Conservation (phyloP, 2,888 invertebrate genomes). For the Acanthoscelides obtectus region DNA sequence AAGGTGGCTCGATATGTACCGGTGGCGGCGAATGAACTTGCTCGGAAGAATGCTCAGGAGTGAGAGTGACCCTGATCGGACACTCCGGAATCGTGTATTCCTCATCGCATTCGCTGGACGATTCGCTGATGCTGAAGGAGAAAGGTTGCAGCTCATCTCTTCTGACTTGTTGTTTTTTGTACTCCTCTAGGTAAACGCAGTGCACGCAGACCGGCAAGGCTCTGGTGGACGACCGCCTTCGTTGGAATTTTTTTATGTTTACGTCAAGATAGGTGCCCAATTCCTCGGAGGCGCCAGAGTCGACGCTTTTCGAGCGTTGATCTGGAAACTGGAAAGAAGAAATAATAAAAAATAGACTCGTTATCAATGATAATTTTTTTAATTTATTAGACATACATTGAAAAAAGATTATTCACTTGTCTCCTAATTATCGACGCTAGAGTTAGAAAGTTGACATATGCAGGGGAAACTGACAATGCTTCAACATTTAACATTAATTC, state of each 20-base stretch:
- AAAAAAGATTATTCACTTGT: too few relatives aligned
- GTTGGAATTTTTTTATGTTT: conserved; percentile 56
- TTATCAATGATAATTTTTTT: too few relatives aligned
- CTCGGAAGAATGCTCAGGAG: conserved; percentile 53
- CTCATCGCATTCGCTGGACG: conserved; percentile 47
- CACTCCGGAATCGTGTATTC: conserved; percentile 50
- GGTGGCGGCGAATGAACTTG: conserved; percentile 42
- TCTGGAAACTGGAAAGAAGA: conserved; percentile 55
- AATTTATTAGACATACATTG: too few relatives aligned
- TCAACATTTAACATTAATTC: too few relatives aligned
- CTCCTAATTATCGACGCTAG: too few relatives aligned
- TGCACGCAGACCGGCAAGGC: conserved; percentile 67
- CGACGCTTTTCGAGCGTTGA: conserved; percentile 75
- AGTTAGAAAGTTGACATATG: too few relatives aligned
- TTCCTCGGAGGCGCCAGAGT: conserved; percentile 65
- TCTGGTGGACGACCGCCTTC: conserved; percentile 59
- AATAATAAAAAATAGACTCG: too few relatives aligned
- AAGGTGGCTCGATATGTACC: conserved; percentile 27
- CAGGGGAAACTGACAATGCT: too few relatives aligned
- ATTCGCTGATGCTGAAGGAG: conserved; percentile 52
- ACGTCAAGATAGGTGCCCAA: conserved; percentile 53
- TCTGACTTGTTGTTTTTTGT: conserved; percentile 48
- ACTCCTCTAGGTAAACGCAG: conserved; percentile 72
- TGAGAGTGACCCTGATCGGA: conserved; percentile 59
- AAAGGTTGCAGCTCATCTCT: conserved; percentile 24